These are phyloP conservation scores for Hephaestus fuliginosus DNA, from an alignment of 2,797 vertebrate species.

Conservation along the genomic window DNA sequence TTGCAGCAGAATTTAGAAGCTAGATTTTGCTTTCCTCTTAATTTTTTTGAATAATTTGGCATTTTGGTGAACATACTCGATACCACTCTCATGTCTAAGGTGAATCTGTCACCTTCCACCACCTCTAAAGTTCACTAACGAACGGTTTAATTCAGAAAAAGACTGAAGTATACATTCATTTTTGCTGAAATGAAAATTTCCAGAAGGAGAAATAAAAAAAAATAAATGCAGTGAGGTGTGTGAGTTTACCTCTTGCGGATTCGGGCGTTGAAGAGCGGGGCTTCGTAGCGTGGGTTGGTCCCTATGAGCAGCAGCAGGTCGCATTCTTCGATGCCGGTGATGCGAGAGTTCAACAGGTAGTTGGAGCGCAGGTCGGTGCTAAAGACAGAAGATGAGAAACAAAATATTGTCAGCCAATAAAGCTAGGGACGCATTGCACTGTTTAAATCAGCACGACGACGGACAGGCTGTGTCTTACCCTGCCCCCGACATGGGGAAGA, in stretches of 20 bases:
- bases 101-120: neutral
- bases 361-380: constrained; percentile 97
- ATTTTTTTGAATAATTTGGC: no score
- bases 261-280: constrained; percentile 95
- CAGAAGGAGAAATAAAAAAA: neutral
- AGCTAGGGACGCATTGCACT: neutral
- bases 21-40: no score
- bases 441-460: neutral
- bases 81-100: no score
- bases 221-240: neutral
- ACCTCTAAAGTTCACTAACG: neutral
- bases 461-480: constrained; percentile 70
- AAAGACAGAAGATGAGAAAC: neutral
- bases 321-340: constrained; percentile 94
- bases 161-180: neutral
- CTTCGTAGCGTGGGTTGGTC: constrained; percentile 97
- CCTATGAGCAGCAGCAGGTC: constrained; percentile 94
- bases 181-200: neutral
- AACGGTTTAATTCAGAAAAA: neutral
- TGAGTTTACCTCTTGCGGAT: constrained; percentile 87
- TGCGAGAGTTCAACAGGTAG: constrained; percentile 96
- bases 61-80: no score
- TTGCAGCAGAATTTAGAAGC: no score
- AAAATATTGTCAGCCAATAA: neutral
- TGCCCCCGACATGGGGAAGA: constrained; percentile 90